Conservation (phyloP, 2,888 invertebrate species). For the Blastobasis adustella region DNA sequence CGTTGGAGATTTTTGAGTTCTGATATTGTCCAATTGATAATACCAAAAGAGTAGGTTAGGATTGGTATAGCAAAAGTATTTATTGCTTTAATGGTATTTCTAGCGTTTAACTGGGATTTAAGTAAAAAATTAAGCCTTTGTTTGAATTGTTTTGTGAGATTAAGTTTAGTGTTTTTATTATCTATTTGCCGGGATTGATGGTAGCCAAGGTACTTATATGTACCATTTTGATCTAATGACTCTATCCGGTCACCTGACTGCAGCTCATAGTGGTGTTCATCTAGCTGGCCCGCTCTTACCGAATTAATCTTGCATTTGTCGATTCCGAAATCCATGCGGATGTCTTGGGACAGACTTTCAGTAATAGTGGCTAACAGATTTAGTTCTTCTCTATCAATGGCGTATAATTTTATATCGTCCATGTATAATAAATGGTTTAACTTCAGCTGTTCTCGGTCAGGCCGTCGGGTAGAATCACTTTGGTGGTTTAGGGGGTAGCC, state of each 20-base stretch:
- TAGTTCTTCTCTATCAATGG: background rate
- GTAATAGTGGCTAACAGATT: background rate
- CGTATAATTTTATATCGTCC: background rate
- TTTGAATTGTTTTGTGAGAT: background rate
- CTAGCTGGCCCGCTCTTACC: background rate
- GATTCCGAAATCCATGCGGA: slow-evolving; percentile 3
- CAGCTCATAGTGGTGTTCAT: background rate
- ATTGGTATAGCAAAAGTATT: background rate
- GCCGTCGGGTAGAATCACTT: background rate
- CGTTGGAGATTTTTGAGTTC: slow-evolving; percentile 1
- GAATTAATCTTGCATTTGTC: slow-evolving; percentile 5
- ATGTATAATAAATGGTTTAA: background rate
- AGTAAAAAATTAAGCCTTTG: background rate
- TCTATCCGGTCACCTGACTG: background rate
- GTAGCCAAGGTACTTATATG: slow-evolving; percentile 1
- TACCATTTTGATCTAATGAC: background rate
- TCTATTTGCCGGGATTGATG: background rate
- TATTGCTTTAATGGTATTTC: background rate
- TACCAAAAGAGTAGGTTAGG: slow-evolving; percentile 4
- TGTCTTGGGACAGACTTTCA: slow-evolving; percentile 1
- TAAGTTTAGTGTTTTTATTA: background rate
- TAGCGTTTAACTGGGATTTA: background rate
- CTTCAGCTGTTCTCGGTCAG: background rate
- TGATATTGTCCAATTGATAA: slow-evolving; percentile 1
- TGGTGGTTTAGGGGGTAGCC: background rate